phyloP scores from a whole-genome alignment of 2,888 invertebrate genomes.

The Nomada fucata region DNA sequence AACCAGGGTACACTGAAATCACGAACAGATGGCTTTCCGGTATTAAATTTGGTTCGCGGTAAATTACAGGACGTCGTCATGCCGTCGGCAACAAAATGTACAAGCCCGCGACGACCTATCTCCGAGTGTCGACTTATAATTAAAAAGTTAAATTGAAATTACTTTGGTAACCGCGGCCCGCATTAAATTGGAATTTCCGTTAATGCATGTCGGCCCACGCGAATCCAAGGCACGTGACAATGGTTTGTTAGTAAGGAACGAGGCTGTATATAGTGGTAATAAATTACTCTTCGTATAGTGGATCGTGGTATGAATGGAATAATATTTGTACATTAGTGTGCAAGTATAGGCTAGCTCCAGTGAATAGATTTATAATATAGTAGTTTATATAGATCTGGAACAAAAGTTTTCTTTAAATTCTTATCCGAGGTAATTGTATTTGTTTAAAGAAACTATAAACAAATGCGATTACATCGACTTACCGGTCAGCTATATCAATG shows the following conservation, averaged over 20 bases:
- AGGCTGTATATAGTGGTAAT: neutral
- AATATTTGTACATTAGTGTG: no score
- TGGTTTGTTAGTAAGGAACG: neutral
- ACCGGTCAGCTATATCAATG: no score
- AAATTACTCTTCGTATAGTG: no score
- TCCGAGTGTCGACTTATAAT: conserved; percentile 67
- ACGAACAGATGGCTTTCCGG: conserved; percentile 65
- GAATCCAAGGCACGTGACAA: conserved; percentile 21
- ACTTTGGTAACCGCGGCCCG: conserved; percentile 52
- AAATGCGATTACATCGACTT: no score
- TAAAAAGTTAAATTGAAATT: conserved; percentile 74
- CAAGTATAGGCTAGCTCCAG: no score
- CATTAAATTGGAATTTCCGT: conserved; percentile 65
- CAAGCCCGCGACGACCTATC: conserved; percentile 57
- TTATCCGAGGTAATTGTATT: no score
- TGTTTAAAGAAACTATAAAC: no score
- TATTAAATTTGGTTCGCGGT: conserved; percentile 68
- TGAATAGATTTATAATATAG: no score
- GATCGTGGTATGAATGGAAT: no score
- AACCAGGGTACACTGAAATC: conserved; percentile 46
- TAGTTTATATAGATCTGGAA: no score
- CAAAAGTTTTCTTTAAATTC: no score
- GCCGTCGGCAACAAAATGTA: conserved; percentile 59
- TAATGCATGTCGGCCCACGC: conserved; percentile 43
- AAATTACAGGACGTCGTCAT: conserved; percentile 62